These are phyloP conservation scores for Formica aserva DNA, from an alignment of 2,888 invertebrate species.

Conservation along the genomic window DNA sequence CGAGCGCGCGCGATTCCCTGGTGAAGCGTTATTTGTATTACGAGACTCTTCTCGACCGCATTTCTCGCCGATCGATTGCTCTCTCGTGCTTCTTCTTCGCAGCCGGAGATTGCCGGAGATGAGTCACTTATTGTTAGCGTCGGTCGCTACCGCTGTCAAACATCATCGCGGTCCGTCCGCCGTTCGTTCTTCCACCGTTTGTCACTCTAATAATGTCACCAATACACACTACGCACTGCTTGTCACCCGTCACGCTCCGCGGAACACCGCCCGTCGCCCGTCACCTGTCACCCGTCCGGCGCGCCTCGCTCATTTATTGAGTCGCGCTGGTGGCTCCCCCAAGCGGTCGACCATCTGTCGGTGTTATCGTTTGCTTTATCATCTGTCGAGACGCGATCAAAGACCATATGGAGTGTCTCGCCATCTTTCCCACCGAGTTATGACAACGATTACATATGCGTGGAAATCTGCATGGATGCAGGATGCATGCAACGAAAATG, in stretches of 20 bases:
- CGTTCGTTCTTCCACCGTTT: slow-evolving; percentile 63
- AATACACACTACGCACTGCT: slow-evolving; percentile 44
- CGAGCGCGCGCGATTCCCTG: slow-evolving; percentile 63
- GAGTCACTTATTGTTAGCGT: slow-evolving; percentile 37
- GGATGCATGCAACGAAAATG: neutral
- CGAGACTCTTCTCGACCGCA: slow-evolving; percentile 64
- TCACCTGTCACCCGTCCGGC: slow-evolving; percentile 61
- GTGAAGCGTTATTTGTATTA: slow-evolving; percentile 67
- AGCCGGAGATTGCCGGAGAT: neutral
- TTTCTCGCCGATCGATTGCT: slow-evolving; percentile 62
- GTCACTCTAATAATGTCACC: slow-evolving; percentile 57
- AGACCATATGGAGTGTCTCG: no score
- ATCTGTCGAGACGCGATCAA: no score
- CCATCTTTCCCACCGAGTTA: neutral
- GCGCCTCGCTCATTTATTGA: slow-evolving; percentile 70
- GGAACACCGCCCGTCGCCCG: slow-evolving; percentile 66
- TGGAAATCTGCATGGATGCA: no score
- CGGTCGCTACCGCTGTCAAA: slow-evolving; percentile 77
- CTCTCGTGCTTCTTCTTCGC: slow-evolving; percentile 12
- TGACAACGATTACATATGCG: neutral
- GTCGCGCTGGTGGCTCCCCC: slow-evolving; percentile 56
- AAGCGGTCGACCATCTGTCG: neutral
- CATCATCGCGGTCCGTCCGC: slow-evolving; percentile 74
- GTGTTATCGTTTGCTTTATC: no score
- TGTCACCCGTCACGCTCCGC: slow-evolving; percentile 64